Base-by-base conservation (phyloP, 1,140 invertebrate genomes). In the Callitettix versicolor region DNA sequence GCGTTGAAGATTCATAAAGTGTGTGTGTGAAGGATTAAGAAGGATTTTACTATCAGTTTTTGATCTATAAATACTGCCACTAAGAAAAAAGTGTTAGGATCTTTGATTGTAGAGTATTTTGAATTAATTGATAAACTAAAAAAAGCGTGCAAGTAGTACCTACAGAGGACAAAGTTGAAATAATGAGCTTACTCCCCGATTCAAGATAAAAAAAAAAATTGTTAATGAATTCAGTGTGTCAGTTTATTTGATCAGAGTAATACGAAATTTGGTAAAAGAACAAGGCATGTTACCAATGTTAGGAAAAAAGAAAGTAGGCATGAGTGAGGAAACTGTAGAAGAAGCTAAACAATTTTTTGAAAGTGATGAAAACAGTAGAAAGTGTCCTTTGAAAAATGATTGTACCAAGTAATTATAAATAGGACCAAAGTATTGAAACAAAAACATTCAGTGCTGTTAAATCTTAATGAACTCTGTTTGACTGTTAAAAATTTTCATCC, bases 211-310 rank as follows among this genome's bases (percentile, higher is more conserved):
- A 21, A 11, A 42, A 50, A 53, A 42, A 46, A 54, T 46, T 18
- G 5, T 12, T 46, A 6, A 21, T 14, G 43, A 46, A 14, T 57
- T 54, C 61, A 38, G 44, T 4, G 56, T 58, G 18, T 42, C 41
- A 3, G 33, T 56, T 17, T n/a, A 44, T 38, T 36, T 55, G 14
- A 30, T 42, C 12, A 44, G 42, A 21, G 12, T 54, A 6, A 54
- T 52, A 17, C 57, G 38, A 44, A 55, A 33, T 44, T 55, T 58
- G 34, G 52, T 54, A 11, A 54, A 58, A 56, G 48, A 58, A 33
- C 18, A 58, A 26, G 38, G 56, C 12, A 47, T 56, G 6, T 44
- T 58, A 20, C 51, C 24, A 30, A n/a, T 41, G 3, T 15, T 44
- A 17, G 51, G 42, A 12, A 42, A 30, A 26, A 56, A 58, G 42